A percentile compares a stretch with the other conserved stretches of the same genome.
These are phyloP conservation scores for Myxocyprinus asiaticus DNA, from an alignment of 2,113 vertebrate genomes.

Conservation along the genomic window DNA sequence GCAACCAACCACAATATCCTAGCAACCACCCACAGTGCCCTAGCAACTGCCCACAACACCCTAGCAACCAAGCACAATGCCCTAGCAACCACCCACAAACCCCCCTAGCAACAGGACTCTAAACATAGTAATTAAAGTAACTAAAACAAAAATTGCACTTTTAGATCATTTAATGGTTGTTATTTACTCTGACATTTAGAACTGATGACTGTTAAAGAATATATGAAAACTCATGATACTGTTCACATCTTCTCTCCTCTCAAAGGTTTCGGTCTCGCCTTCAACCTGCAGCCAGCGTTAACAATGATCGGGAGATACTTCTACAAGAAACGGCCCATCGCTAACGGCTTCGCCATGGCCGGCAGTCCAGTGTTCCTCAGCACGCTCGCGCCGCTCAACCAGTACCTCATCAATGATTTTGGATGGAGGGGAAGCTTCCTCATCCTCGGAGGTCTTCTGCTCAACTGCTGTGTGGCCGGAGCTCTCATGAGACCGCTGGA, in stretches of 20 bases:
- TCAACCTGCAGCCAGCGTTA: conserved; percentile 95
- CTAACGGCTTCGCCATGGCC: conserved; percentile 94
- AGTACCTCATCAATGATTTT: conserved; percentile 90
- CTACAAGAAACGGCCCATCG: conserved; percentile 89
- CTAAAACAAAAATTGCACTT: no score
- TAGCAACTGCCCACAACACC: no score
- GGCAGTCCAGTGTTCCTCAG: conserved; percentile 97
- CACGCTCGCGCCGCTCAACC: conserved; percentile 93
- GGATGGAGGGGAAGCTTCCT: conserved; percentile 97
- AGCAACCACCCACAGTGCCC: no score
- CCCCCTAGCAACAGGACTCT: background rate
- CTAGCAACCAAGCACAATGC: no score
- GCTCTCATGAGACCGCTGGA: conserved; percentile 90
- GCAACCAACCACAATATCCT: no score
- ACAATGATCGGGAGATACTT: conserved; percentile 98
- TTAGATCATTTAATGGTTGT: no score
- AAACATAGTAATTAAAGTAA: background rate
- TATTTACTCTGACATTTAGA: no score
- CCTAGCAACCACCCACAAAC: no score
- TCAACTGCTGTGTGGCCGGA: conserved; percentile 94
- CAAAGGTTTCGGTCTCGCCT: conserved; percentile 91
- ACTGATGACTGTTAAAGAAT: no score
- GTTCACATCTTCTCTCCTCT: background rate
- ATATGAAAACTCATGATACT: no score
- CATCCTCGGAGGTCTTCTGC: conserved; percentile 87